A percentile compares a stretch with the other conserved stretches of the same genome.
phyloP scores from a whole-genome alignment of 2,888 invertebrate genomes.

The Meliscaeva auricollis region DNA sequence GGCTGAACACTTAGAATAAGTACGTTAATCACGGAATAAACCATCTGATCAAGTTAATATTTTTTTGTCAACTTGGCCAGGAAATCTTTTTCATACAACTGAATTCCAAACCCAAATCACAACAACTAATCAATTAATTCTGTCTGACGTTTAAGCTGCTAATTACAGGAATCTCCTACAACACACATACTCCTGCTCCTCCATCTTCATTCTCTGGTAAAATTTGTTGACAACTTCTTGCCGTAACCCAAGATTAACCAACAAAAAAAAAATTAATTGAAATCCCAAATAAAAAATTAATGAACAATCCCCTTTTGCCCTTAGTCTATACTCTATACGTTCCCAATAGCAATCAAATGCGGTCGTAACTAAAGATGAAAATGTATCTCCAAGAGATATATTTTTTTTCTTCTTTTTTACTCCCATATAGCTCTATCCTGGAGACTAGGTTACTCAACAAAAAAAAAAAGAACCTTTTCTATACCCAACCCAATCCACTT shows the following conservation, averaged over 20 bases:
- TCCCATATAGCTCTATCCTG: background rate
- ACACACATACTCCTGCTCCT: background rate
- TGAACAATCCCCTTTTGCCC: slow-evolving; percentile 24
- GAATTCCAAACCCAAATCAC: too few relatives aligned
- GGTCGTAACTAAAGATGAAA: slow-evolving; percentile 36
- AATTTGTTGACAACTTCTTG: slow-evolving; percentile 13
- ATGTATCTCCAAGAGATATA: slow-evolving; percentile 13
- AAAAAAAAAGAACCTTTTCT: slow-evolving; percentile 31
- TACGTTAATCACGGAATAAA: too few relatives aligned
- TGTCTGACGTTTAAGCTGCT: background rate
- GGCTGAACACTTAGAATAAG: too few relatives aligned
- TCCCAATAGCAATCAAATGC: slow-evolving; percentile 19
- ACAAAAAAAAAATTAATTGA: slow-evolving; percentile 50
- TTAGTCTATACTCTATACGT: background rate
- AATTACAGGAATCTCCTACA: background rate
- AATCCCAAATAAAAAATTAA: slow-evolving; percentile 59
- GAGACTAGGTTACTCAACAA: slow-evolving; percentile 15
- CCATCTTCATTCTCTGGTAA: background rate
- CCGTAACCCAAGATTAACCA: background rate
- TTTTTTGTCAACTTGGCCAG: too few relatives aligned
- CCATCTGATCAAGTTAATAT: too few relatives aligned
- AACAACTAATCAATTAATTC: background rate
- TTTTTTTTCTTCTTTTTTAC: background rate
- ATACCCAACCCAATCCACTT: slow-evolving; percentile 33
- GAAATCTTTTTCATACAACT: too few relatives aligned